Percentiles rank a stretch among this genome's conserved stretches.
phyloP scores from a whole-genome alignment of 2,888 invertebrate genomes.

The Drosophila aldrichi region DNA sequence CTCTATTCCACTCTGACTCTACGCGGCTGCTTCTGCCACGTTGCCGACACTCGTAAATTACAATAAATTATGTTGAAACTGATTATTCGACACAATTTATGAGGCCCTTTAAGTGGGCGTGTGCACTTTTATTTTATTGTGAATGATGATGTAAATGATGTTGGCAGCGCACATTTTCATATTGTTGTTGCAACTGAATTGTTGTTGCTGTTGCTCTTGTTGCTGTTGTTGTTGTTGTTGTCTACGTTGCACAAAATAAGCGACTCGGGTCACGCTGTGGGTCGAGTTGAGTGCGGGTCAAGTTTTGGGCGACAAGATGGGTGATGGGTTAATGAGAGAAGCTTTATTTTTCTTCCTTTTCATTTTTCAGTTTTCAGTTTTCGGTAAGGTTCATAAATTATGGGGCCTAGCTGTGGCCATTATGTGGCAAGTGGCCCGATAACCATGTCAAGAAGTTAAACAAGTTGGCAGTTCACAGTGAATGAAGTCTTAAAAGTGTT shows the following conservation, averaged over 20 bases:
- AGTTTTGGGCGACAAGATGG: slow-evolving; percentile 61
- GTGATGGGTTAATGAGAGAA: slow-evolving; percentile 73
- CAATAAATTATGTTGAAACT: slow-evolving; percentile 81
- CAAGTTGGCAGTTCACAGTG: not conserved
- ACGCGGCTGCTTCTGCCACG: slow-evolving; percentile 57
- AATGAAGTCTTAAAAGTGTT: not conserved
- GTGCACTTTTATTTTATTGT: slow-evolving; percentile 82
- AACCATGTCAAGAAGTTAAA: slow-evolving; percentile 22
- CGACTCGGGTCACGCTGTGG: slow-evolving; percentile 46
- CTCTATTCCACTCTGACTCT: slow-evolving; percentile 2
- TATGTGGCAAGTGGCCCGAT: slow-evolving; percentile 25
- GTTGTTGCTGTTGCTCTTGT: slow-evolving; percentile 28
- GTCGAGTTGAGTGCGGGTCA: slow-evolving; percentile 68
- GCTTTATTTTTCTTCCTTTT: slow-evolving; percentile 15
- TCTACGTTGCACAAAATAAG: slow-evolving; percentile 39
- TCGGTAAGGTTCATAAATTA: slow-evolving; percentile 30
- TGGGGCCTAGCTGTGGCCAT: slow-evolving; percentile 13
- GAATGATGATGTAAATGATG: slow-evolving; percentile 81
- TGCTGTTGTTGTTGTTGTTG: slow-evolving; percentile 24
- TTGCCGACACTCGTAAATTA: slow-evolving; percentile 79
- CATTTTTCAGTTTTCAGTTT: slow-evolving; percentile 18
- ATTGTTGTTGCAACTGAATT: slow-evolving; percentile 35
- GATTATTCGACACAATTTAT: slow-evolving; percentile 80
- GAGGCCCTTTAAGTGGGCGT: slow-evolving; percentile 80
- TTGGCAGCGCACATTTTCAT: slow-evolving; percentile 64